Evolutionary conservation across 2,113 vertebrate species (phyloP).

Genomic region (Gasterosteus aculeatus): DNA sequence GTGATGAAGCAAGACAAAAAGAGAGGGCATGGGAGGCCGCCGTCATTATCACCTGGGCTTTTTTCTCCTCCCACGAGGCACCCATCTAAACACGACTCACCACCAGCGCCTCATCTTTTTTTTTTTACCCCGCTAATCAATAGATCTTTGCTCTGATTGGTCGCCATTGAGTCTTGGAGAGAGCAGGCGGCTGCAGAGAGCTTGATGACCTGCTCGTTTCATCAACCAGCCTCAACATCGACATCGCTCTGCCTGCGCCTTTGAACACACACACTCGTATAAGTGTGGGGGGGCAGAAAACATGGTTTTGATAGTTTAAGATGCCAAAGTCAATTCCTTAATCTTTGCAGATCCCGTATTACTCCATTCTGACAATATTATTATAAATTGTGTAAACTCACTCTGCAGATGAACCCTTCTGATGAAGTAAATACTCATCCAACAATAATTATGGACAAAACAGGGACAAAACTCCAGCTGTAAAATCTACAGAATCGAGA

Average conservation of each 20-base stretch:
- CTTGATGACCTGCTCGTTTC: constrained; percentile 44
- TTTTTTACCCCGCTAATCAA: constrained; percentile 65
- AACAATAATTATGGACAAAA: not conserved
- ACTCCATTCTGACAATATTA: not conserved
- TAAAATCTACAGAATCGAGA: not conserved
- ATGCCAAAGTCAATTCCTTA: not conserved
- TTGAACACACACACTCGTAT: constrained; percentile 13
- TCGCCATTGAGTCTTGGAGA: constrained; percentile 64
- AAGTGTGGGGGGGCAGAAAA: not conserved
- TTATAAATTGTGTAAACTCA: no score
- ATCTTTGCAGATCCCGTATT: not conserved
- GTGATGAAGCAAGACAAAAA: constrained; percentile 49
- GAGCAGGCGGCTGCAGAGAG: constrained; percentile 25
- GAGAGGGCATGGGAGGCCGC: constrained; percentile 31
- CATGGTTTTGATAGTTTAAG: not conserved
- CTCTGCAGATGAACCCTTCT: not conserved
- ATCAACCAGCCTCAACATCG: constrained; percentile 27
- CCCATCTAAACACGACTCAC: constrained; percentile 17
- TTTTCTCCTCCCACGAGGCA: constrained; percentile 5
- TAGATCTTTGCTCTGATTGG: constrained; percentile 73
- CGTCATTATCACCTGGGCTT: constrained; percentile 61
- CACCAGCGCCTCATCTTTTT: constrained; percentile 51
- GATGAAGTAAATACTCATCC: not conserved
- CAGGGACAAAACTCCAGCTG: not conserved
- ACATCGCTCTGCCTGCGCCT: not conserved